phyloP scores from a whole-genome alignment of 1,140 invertebrate genomes.

The Manduca sexta region DNA sequence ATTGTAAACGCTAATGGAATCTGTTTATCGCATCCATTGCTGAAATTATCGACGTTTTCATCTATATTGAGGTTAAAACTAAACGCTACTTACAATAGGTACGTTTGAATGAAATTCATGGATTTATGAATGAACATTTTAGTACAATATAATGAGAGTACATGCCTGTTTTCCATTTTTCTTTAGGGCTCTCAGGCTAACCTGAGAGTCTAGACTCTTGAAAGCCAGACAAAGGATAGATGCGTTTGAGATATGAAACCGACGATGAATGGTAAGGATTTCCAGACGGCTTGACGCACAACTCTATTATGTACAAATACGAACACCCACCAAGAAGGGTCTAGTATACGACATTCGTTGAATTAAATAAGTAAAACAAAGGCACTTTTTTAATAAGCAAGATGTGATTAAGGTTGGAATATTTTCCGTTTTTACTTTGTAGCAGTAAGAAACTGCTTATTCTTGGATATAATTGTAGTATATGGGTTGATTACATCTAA shows the following conservation, averaged over 20 bases:
- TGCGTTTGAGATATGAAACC: conserved; percentile 5
- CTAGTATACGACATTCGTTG: too few relatives aligned
- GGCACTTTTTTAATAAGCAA: too few relatives aligned
- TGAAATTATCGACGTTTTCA: conserved; percentile 16
- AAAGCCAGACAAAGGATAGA: conserved; percentile 7
- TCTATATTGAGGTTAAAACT: too few relatives aligned
- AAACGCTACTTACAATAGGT: too few relatives aligned
- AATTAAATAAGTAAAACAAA: too few relatives aligned
- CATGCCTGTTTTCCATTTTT: conserved; percentile 1
- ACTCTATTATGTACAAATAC: conserved; percentile 1
- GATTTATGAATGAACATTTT: not conserved
- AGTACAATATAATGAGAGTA: not conserved
- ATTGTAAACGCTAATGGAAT: conserved; percentile 31
- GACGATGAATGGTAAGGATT: conserved; percentile 4
- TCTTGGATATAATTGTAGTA: too few relatives aligned
- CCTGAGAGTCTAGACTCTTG: not conserved
- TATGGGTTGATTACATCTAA: too few relatives aligned
- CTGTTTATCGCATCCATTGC: conserved; percentile 21
- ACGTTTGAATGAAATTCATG: too few relatives aligned
- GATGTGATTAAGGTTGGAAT: too few relatives aligned
- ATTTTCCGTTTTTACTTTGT: too few relatives aligned
- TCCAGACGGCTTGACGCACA: conserved; percentile 5
- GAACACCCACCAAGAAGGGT: not conserved
- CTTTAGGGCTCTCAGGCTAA: not conserved
- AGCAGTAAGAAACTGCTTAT: too few relatives aligned